Percentiles rank a stretch among this genome's conserved stretches.
Conservation (phyloP, 2,797 vertebrate species). For the Tolypeutes matacus region DNA sequence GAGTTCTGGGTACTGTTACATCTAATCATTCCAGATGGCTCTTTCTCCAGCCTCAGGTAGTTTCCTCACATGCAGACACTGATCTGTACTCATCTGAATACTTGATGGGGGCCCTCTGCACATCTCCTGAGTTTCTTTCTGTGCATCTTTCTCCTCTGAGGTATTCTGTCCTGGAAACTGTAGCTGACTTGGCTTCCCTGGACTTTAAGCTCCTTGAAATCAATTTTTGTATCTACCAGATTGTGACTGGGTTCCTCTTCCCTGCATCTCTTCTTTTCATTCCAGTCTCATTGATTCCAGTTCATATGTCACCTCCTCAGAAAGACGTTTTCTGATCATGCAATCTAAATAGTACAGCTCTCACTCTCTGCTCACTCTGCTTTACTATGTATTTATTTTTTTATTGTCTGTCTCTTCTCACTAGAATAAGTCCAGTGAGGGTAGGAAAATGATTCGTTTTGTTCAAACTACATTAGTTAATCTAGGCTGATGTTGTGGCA, state of each 20-base stretch:
- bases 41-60: neutral
- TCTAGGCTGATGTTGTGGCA: too few relatives aligned
- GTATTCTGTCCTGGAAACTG: neutral
- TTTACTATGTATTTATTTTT: neutral
- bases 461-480: too few relatives aligned
- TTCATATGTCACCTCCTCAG: neutral
- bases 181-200: neutral
- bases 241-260: neutral
- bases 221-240: neutral
- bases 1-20: neutral
- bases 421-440: neutral
- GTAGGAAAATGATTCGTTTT: too few relatives aligned
- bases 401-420: neutral
- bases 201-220: neutral
- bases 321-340: neutral
- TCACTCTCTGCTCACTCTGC: neutral
- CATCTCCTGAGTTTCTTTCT: neutral
- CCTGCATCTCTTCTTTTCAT: neutral
- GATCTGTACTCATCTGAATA: neutral
- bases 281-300: neutral
- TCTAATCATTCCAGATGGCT: neutral
- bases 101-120: neutral
- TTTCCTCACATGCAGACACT: neutral
- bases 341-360: neutral
- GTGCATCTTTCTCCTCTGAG: neutral